These are phyloP conservation scores for Orius insidiosus DNA, from an alignment of 1,140 invertebrate species.

Conservation along the genomic window DNA sequence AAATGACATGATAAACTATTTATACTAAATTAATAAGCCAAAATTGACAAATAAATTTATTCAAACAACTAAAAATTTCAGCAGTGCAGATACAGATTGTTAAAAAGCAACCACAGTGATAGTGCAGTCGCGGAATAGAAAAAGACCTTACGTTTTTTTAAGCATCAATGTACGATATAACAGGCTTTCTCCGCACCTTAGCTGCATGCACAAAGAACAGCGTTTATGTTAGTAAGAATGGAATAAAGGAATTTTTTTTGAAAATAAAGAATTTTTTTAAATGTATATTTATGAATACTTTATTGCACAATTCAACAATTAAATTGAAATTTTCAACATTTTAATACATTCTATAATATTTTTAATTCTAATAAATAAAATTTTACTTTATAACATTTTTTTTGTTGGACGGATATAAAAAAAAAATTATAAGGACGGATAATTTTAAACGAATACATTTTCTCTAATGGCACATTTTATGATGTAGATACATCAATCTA, in stretches of 20 bases:
- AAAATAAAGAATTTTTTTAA: neutral
- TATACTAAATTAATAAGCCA: no score
- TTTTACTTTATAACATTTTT: neutral
- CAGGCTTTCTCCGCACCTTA: slow-evolving; percentile 12
- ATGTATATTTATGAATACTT: slow-evolving; percentile 3
- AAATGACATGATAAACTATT: no score
- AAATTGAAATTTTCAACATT: slow-evolving; percentile 4
- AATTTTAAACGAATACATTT: no score
- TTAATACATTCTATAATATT: no score
- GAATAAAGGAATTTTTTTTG: neutral
- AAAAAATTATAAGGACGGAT: neutral
- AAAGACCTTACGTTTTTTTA: slow-evolving; percentile 6
- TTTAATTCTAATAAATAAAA: no score
- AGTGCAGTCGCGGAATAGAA: no score
- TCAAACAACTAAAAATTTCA: no score
- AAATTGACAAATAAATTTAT: no score
- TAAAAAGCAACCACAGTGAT: no score
- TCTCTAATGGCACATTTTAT: neutral
- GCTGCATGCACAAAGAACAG: slow-evolving; percentile 11
- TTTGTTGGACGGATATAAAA: slow-evolving; percentile 3
- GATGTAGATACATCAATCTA: neutral
- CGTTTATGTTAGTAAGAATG: slow-evolving; percentile 6
- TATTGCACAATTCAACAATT: neutral
- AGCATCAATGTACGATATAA: slow-evolving; percentile 8
- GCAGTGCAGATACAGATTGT: no score